Conservation (phyloP, 2,797 vertebrate species). For the Pristis pectinata region DNA sequence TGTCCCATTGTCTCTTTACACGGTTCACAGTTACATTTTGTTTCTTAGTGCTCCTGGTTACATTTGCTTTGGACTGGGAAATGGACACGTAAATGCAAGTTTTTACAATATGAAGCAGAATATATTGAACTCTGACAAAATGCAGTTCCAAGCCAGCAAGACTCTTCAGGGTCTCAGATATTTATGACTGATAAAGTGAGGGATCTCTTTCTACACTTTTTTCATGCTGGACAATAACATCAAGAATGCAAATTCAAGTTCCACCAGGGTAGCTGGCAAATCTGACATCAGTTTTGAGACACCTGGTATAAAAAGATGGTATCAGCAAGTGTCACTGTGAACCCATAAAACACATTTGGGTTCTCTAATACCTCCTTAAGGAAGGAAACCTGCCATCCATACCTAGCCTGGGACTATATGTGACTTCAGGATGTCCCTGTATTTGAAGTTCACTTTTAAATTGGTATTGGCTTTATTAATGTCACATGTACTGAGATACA, state of each 20-base stretch:
- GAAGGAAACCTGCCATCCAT: background rate
- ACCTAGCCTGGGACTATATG: background rate
- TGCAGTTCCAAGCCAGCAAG: background rate
- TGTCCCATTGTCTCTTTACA: background rate
- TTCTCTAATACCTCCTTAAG: background rate
- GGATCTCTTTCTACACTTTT: background rate
- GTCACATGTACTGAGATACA: too few relatives aligned
- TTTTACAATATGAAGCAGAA: background rate
- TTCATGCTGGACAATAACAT: background rate
- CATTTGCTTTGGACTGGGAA: background rate
- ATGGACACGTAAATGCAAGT: background rate
- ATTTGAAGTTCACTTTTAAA: too few relatives aligned
- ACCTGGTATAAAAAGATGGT: background rate
- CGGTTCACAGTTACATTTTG: background rate
- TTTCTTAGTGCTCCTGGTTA: background rate
- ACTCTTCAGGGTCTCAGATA: background rate
- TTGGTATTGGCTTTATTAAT: too few relatives aligned
- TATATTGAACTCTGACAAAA: background rate
- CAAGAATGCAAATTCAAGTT: background rate
- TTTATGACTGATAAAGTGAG: background rate
- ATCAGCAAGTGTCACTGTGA: background rate
- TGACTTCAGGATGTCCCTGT: background rate
- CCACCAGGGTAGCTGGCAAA: background rate
- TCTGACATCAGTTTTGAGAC: background rate
- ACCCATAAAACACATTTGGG: background rate